phyloP scores from a whole-genome alignment of 1,140 invertebrate species.

The Drosophila watanabei region DNA sequence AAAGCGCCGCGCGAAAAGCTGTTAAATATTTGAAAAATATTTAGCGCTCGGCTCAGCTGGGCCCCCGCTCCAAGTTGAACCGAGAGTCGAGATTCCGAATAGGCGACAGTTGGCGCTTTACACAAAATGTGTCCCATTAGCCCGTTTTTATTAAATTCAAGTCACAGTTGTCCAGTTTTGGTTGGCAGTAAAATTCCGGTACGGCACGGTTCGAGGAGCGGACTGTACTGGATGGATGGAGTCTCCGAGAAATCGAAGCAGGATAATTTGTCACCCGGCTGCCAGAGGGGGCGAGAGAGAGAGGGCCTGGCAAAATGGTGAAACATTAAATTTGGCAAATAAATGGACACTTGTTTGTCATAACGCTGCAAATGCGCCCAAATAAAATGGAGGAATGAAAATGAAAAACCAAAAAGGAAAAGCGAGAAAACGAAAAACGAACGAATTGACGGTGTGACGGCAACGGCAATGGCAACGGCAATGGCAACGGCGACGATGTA shows the following conservation, averaged over 20 bases:
- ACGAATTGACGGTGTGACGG: constrained; percentile 38
- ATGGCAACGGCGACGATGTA: constrained; percentile 57
- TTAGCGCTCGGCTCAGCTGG: constrained; percentile 54
- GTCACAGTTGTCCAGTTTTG: constrained; percentile 69
- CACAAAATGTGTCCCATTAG: constrained; percentile 75
- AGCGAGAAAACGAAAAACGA: constrained; percentile 42
- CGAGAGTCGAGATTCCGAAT: constrained; percentile 31
- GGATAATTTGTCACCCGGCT: constrained; percentile 77
- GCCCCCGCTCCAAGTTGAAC: constrained; percentile 25
- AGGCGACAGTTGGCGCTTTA: constrained; percentile 43
- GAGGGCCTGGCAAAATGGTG: constrained; percentile 62
- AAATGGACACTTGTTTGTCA: constrained; percentile 84
- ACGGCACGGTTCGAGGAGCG: neutral
- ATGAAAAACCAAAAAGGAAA: constrained; percentile 55
- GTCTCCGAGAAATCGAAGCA: constrained; percentile 77
- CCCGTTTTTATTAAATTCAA: constrained; percentile 77
- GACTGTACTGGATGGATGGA: constrained; percentile 33
- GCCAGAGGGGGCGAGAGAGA: constrained; percentile 2
- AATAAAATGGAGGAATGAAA: constrained; percentile 68
- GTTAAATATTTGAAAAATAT: constrained; percentile 81
- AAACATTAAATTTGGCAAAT: constrained; percentile 84
- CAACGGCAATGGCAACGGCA: constrained; percentile 15
- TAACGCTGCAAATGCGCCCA: constrained; percentile 82
- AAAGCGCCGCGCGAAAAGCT: constrained; percentile 39
- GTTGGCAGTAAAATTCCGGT: constrained; percentile 4